Percentiles rank a stretch among this genome's conserved stretches.
phyloP scores from a whole-genome alignment of 2,888 invertebrate species.

The Drosophila colorata region DNA sequence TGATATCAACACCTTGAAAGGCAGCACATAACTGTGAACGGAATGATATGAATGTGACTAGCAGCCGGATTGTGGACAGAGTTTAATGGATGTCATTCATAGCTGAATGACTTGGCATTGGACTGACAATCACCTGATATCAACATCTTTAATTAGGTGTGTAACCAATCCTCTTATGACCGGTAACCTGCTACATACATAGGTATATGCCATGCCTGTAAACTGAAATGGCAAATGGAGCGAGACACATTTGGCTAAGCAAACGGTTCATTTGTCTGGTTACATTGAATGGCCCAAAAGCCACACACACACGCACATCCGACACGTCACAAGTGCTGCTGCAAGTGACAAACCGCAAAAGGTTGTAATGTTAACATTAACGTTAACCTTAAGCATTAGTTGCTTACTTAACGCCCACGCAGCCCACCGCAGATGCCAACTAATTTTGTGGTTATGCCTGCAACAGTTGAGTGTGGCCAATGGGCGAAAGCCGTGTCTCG shows the following conservation, averaged over 20 bases:
- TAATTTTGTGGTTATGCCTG: constrained; percentile 75
- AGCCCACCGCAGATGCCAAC: constrained; percentile 72
- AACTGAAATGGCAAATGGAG: constrained; percentile 21
- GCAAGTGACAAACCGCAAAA: constrained; percentile 79
- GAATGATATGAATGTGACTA: no score
- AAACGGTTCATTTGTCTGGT: constrained; percentile 7
- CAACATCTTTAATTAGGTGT: constrained; percentile 29
- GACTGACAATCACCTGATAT: constrained; percentile 12
- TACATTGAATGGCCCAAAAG: constrained; percentile 28
- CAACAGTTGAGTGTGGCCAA: constrained; percentile 61
- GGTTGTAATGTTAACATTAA: constrained; percentile 56
- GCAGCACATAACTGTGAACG: background rate
- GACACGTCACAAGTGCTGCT: constrained; percentile 20
- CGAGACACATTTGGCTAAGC: constrained; percentile 31
- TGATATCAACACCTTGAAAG: background rate
- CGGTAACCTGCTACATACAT: background rate
- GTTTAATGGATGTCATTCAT: background rate
- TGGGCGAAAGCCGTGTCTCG: background rate
- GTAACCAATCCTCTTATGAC: constrained; percentile 1
- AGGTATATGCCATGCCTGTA: background rate
- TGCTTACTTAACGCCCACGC: constrained; percentile 69
- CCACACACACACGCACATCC: constrained; percentile 21
- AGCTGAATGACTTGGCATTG: background rate
- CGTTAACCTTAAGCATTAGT: constrained; percentile 71
- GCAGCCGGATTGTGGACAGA: background rate